A percentile compares a stretch with the other conserved stretches of the same genome.
Evolutionary conservation across 1,140 invertebrate genomes (phyloP).

Genomic region (Listronotus bonariensis): DNA sequence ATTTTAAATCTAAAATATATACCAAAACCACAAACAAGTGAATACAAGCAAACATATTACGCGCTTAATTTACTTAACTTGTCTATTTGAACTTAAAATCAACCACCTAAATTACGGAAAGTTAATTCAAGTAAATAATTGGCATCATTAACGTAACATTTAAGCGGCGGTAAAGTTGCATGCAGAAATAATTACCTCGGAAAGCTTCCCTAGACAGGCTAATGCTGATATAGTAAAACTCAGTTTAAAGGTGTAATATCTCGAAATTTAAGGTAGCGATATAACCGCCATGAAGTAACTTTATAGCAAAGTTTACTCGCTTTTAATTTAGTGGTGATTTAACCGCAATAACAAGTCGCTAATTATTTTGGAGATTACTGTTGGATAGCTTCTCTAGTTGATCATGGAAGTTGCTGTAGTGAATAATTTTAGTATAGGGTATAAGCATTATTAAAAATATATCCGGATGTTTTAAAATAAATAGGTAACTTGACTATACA

Average conservation of each 20-base stretch:
- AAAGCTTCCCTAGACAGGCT: conserved; percentile 31
- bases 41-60: not conserved
- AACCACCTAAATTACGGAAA: conserved; percentile 28
- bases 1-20: no score
- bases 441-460: no score
- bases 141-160: conserved; percentile 28
- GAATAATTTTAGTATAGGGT: no score
- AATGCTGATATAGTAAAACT: conserved; percentile 39
- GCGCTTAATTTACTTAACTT: conserved; percentile 1
- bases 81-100: conserved; percentile 10
- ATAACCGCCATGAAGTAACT: conserved; percentile 21
- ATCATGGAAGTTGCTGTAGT: no score
- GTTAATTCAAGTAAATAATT: conserved; percentile 38
- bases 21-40: not conserved
- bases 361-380: conserved; percentile 13
- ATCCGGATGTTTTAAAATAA: no score
- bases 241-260: conserved; percentile 37
- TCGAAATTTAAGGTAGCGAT: conserved; percentile 35
- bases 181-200: conserved; percentile 36
- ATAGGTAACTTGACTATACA: no score
- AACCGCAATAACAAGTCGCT: conserved; percentile 23
- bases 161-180: conserved; percentile 35
- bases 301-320: conserved; percentile 26
- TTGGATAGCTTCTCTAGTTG: no score
- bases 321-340: conserved; percentile 28